Conservation (phyloP, 2,113 vertebrate genomes). For the Typhlomys cinereus region DNA sequence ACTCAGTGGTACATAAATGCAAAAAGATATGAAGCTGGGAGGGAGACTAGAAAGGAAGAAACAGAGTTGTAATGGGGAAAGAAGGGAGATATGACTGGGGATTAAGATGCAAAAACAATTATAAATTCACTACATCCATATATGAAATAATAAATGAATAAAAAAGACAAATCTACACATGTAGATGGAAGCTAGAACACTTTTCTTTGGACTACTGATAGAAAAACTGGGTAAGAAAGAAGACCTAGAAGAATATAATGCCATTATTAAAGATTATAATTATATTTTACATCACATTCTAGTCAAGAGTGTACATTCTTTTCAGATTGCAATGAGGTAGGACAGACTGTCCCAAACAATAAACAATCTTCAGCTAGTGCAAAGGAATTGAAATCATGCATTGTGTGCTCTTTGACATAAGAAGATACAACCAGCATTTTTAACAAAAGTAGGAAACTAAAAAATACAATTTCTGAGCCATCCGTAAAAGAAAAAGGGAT, state of each 20-base stretch:
- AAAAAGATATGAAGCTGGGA: no score
- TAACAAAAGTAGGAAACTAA: background rate
- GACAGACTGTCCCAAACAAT: background rate
- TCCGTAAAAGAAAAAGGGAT: background rate
- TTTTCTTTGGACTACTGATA: background rate
- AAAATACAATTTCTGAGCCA: background rate
- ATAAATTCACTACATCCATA: no score
- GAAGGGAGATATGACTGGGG: no score
- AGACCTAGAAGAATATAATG: background rate
- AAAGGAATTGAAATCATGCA: background rate
- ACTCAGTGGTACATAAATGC: no score
- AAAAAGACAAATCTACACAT: no score
- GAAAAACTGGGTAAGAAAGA: background rate
- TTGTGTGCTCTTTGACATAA: background rate
- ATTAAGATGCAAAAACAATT: no score
- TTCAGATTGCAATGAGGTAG: background rate
- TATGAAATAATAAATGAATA: no score
- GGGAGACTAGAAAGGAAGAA: no score
- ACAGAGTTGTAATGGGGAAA: no score
- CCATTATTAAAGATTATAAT: background rate
- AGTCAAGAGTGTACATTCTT: background rate
- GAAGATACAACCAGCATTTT: no score
- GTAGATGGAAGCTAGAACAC: background rate
- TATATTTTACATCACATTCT: background rate
- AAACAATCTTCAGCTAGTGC: background rate